These are phyloP conservation scores for Limanda limanda DNA, from an alignment of 2,113 vertebrate genomes.

Conservation along the genomic window DNA sequence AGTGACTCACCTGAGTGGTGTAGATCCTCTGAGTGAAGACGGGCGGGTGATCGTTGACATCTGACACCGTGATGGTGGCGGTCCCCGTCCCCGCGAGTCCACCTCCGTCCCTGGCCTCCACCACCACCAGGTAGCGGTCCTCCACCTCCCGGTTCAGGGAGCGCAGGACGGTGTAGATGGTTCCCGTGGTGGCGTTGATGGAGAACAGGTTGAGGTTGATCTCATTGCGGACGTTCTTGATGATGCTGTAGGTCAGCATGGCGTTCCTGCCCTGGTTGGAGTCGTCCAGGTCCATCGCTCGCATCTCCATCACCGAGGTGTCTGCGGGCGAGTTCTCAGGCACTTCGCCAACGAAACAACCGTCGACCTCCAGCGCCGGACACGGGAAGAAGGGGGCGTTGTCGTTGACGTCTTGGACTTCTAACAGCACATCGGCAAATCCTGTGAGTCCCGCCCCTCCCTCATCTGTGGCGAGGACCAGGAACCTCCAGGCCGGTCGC, in stretches of 20 bases:
- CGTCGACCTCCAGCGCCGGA: conserved; percentile 72
- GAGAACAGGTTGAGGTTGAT: conserved; percentile 91
- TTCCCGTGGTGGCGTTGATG: conserved; percentile 85
- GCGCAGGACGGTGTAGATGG: conserved; percentile 85
- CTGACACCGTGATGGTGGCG: conserved; percentile 87
- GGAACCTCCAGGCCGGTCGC: conserved; percentile 84
- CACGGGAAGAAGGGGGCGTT: conserved; percentile 88
- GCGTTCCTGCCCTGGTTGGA: conserved; percentile 86
- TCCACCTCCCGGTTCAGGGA: conserved; percentile 88
- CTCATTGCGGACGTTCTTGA: conserved; percentile 88
- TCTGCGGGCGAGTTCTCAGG: conserved; percentile 88
- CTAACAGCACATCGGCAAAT: conserved; percentile 90
- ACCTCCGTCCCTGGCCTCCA: conserved; percentile 90
- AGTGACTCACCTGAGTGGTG: conserved; percentile 64
- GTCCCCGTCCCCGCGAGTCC: conserved; percentile 89
- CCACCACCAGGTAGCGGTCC: conserved; percentile 86
- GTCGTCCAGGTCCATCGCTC: conserved; percentile 88
- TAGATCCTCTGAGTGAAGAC: conserved; percentile 88
- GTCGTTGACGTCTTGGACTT: conserved; percentile 88
- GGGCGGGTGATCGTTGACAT: conserved; percentile 90
- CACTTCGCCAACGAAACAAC: conserved; percentile 85
- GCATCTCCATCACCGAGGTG: conserved; percentile 89
- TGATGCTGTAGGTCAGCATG: conserved; percentile 87
- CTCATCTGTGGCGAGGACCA: conserved; percentile 90
- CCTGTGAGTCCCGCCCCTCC: conserved; percentile 88